Evolutionary conservation across 2,888 invertebrate genomes (phyloP), one percentile per base, ranked within the genome.

Genomic region (Drosophila mulleri): DNA sequence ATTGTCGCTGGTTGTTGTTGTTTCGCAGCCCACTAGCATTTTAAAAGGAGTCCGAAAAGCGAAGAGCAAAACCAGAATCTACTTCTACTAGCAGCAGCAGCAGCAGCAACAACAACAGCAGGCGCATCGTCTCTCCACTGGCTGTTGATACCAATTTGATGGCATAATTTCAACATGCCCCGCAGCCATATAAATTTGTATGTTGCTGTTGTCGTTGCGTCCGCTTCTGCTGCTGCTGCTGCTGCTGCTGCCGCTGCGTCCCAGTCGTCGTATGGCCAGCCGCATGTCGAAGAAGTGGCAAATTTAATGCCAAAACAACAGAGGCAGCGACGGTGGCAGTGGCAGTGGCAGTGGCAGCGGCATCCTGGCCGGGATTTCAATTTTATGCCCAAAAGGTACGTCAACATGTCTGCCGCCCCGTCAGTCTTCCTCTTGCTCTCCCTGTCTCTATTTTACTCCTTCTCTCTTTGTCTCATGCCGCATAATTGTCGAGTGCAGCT

Each of bases 81-180:
- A 48, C 29, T 29, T 39, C 18, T 35, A 32, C 37, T 32, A 57
- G 42, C 42, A 81, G 56, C 69, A 67, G 58, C 50, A 60, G 39
- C 42, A 52, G 53, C 26, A 45, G 32, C 48, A 62, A 20, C 44
- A 50, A 29, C 32, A 44, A n/a, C 48, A 32, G 29, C 52, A 41
- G 20, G 23, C 14, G 23, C 39, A 9, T 62, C 68, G 67, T 71
- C 73, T 70, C 66, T 80, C 47, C 75, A 68, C 75, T 89, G 68
- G 78, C 80, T 88, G 90, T 88, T 91, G 88, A 92, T 89, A 84
- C 90, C 90, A 92, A 91, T 92, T 92, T 92, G 92, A 92, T 92
- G 93, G 93, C 92, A 92, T 92, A 92, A 92, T 92, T 92, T 92
- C 90, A 92, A 89, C 91, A 82, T 80, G 89, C 90, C 91, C 90